phyloP scores from a whole-genome alignment of 2,888 invertebrate species.

The Odontocolon sp. region DNA sequence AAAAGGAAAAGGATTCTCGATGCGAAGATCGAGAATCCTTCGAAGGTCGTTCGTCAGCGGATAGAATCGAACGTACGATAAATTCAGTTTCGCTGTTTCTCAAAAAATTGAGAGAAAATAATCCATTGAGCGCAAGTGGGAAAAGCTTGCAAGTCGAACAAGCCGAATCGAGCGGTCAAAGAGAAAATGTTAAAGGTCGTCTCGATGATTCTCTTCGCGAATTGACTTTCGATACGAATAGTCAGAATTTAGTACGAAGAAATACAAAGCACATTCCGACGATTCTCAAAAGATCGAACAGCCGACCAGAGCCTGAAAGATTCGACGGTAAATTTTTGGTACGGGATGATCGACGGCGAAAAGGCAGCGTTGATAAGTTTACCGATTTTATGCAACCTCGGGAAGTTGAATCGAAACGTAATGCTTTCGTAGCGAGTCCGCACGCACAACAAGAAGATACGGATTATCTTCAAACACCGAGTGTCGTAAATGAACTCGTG shows the following conservation, averaged over 20 bases:
- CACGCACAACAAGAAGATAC: neutral
- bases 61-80: constrained; percentile 22
- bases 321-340: neutral
- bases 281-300: constrained; percentile 46
- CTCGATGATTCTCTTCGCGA: neutral
- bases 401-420: neutral
- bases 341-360: too few relatives aligned
- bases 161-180: neutral
- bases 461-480: constrained; percentile 6
- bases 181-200: neutral
- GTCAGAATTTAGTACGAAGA: neutral
- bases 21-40: neutral
- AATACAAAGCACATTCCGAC: constrained; percentile 52
- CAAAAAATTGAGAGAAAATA: constrained; percentile 6
- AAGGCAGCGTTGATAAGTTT: too few relatives aligned
- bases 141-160: constrained; percentile 12
- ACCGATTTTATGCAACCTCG: too few relatives aligned
- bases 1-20: neutral
- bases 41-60: too few relatives aligned
- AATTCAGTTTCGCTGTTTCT: constrained; percentile 30
- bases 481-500: neutral
- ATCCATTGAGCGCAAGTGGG: neutral
- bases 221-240: neutral
- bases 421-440: neutral
- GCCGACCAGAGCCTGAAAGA: neutral